These are phyloP conservation scores for Aphaenogaster floridana DNA, from an alignment of 1,140 invertebrate genomes.

Conservation along the genomic window DNA sequence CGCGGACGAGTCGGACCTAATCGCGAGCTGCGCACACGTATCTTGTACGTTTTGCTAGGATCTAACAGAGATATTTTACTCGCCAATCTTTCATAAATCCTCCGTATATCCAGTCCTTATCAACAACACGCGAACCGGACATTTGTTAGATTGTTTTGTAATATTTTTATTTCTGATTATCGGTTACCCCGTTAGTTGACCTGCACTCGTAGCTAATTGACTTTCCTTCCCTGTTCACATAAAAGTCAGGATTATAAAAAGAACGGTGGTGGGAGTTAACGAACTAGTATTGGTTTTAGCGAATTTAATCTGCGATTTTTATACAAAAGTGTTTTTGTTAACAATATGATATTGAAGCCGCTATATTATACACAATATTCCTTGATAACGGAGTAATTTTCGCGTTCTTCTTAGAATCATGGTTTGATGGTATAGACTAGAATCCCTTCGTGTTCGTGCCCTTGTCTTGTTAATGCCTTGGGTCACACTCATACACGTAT, in stretches of 20 bases:
- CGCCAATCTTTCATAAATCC: background rate
- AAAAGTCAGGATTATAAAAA: background rate
- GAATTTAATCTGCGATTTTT: background rate
- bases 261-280: background rate
- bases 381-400: constrained; percentile 27
- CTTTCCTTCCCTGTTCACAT: background rate
- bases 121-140: background rate
- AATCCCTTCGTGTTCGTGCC: constrained; percentile 47
- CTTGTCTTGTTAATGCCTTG: constrained; percentile 50
- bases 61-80: constrained; percentile 1
- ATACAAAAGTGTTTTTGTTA: background rate
- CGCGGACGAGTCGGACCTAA: background rate
- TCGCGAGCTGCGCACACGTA: background rate
- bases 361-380: background rate
- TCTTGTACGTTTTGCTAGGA: background rate
- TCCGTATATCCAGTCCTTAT: background rate
- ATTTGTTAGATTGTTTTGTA: background rate
- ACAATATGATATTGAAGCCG: background rate
- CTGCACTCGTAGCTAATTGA: background rate
- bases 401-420: constrained; percentile 54
- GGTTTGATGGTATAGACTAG: constrained; percentile 1
- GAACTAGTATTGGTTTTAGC: background rate
- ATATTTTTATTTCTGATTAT: constrained; percentile 2
- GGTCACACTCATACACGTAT: constrained; percentile 24
- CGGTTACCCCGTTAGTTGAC: background rate